phyloP scores from a whole-genome alignment of 2,113 vertebrate species.

The Pseudois nayaur region DNA sequence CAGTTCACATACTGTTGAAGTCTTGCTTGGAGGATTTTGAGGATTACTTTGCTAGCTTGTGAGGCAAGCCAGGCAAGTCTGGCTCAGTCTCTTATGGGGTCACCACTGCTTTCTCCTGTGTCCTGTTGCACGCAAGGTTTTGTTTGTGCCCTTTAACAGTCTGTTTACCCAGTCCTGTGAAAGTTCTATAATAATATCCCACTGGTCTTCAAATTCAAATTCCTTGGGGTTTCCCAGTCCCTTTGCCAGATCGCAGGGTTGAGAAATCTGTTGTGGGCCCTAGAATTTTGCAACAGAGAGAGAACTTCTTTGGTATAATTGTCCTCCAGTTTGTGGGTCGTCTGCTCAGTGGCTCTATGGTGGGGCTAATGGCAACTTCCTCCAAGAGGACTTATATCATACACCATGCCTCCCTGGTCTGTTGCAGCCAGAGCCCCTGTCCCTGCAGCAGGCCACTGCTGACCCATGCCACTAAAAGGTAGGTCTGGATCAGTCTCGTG shows the following conservation, averaged over 20 bases:
- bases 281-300: background rate
- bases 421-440: background rate
- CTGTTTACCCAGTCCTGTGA: background rate
- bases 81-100: background rate
- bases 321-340: accelerated
- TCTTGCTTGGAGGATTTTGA: background rate
- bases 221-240: background rate
- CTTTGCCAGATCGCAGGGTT: background rate
- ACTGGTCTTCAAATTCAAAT: background rate
- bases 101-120: background rate
- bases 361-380: background rate
- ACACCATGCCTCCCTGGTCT: background rate
- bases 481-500: background rate
- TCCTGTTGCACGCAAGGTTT: background rate
- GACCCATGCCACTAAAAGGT: background rate
- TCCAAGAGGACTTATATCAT: background rate
- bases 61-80: background rate
- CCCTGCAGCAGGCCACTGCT: background rate
- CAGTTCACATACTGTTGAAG: background rate
- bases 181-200: background rate
- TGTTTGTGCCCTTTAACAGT: background rate
- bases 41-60: background rate
- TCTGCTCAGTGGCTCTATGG: background rate
- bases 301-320: background rate
- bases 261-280: background rate